These are phyloP conservation scores for Polyergus mexicanus DNA, from an alignment of 1,140 invertebrate species.

Conservation along the genomic window DNA sequence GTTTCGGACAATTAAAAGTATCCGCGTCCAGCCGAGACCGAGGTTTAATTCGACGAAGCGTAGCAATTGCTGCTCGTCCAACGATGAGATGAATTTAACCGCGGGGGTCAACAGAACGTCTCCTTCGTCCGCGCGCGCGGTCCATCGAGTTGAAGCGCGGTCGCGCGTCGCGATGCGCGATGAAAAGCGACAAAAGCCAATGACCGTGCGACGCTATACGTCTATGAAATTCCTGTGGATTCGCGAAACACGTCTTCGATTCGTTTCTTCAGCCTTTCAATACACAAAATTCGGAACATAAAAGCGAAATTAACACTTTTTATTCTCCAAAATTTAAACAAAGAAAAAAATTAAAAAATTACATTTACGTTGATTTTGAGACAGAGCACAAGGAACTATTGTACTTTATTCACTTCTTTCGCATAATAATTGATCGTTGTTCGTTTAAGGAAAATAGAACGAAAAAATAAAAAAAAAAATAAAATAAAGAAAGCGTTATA, in stretches of 20 bases:
- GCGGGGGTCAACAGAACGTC: slow-evolving; percentile 59
- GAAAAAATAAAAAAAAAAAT: background rate
- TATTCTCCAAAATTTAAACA: background rate
- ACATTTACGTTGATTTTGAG: background rate
- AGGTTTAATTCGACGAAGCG: slow-evolving; percentile 60
- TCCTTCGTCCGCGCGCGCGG: slow-evolving; percentile 34
- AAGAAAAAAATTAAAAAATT: background rate
- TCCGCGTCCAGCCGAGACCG: slow-evolving; percentile 25
- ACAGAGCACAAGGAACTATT: background rate
- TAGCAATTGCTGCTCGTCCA: slow-evolving; percentile 59
- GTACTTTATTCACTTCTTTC: background rate
- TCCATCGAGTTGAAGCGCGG: slow-evolving; percentile 50
- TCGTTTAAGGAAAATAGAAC: background rate
- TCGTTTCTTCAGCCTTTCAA: background rate
- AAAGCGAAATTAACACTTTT: background rate
- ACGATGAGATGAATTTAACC: slow-evolving; percentile 66
- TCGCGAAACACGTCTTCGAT: background rate
- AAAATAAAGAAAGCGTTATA: background rate
- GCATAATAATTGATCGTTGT: background rate
- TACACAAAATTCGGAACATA: background rate
- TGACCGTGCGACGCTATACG: slow-evolving; percentile 51
- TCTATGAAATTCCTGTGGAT: slow-evolving; percentile 35
- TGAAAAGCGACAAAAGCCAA: slow-evolving; percentile 53
- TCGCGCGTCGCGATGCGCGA: slow-evolving; percentile 16
- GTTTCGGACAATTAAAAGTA: slow-evolving; percentile 39